Evolutionary conservation across 2,888 invertebrate species (phyloP), one percentile per base, ranked within the genome.

Genomic region (Muscina levida): DNA sequence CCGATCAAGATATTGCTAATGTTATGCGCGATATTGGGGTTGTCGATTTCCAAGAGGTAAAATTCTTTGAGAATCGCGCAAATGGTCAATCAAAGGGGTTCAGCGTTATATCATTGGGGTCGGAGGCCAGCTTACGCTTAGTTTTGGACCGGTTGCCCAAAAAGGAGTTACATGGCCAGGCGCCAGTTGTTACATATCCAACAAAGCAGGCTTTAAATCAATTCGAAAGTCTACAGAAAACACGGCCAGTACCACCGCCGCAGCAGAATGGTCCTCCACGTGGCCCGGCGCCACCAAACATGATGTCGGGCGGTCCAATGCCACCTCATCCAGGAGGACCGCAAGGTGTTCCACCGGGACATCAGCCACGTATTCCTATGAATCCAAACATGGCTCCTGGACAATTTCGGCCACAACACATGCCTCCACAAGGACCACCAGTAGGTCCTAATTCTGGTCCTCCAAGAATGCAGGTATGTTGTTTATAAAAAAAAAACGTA

Each of bases 31-130:
- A 95, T 84, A 93, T 97, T 85, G 98, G 98, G 62, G 96, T 98
- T 5, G 93, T 93, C 73, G 99, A 99, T 91, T 95, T 99, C 88
- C 93, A 98, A 87, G 99, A 99, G 90, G 98, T 99, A 44, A 99
- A 99, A 91, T 99, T 99, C 92, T 98, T 98, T 92, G 99, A 99
- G 91, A 99, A 99, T 92, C 94, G 99, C 87, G 96, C 98, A 42
- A 99, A 99, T 92, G 99, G 99, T 26, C 98, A 98, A 91, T 98
- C 98, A 0, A 99, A 99, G 92, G 98, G 99, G 37, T 99, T 98
- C 92, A 99, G 98, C 89, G 96, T 98, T 66, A 95, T 99, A 84
- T 96, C 97, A 1, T 92, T 99, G 84, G 97, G 97, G 15, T 98
- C 98, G 0, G 98, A 99, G 87, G 93, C 94, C 83, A 98, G 98